Evolutionary conservation across 2,888 invertebrate genomes (phyloP).

Genomic region (Agapostemon virescens): DNA sequence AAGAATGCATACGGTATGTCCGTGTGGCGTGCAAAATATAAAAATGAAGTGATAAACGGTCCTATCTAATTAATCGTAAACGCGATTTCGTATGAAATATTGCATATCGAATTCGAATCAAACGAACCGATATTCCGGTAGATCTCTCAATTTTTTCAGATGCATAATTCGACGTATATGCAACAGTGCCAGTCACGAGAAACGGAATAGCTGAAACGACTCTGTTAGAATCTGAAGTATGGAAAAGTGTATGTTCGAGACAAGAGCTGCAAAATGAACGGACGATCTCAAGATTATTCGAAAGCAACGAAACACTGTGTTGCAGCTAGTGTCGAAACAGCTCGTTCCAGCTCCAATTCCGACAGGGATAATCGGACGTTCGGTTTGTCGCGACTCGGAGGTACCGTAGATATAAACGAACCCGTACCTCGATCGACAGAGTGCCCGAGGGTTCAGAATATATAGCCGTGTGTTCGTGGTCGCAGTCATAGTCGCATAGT

Average conservation of each 20-base stretch:
- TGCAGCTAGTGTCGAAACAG: neutral
- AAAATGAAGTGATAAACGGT: neutral
- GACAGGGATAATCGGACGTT: neutral
- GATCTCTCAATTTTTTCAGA: neutral
- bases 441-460: constrained; percentile 28
- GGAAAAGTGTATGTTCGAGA: neutral
- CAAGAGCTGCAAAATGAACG: neutral
- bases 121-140: neutral
- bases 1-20: neutral
- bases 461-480: neutral
- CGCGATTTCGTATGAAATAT: constrained; percentile 1
- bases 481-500: constrained; percentile 5
- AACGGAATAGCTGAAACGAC: neutral
- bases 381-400: neutral
- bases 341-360: neutral
- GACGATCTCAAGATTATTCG: neutral
- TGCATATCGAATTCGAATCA: neutral
- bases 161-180: neutral
- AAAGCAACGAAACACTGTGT: neutral
- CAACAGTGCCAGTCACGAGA: neutral
- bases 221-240: neutral
- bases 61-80: constrained; percentile 1
- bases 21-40: constrained; percentile 38
- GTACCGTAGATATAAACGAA: neutral
- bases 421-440: constrained; percentile 22